A percentile compares a stretch with the other conserved stretches of the same genome.
phyloP scores from a whole-genome alignment of 1,140 invertebrate genomes.

The Pseudomyrmex pallidus region DNA sequence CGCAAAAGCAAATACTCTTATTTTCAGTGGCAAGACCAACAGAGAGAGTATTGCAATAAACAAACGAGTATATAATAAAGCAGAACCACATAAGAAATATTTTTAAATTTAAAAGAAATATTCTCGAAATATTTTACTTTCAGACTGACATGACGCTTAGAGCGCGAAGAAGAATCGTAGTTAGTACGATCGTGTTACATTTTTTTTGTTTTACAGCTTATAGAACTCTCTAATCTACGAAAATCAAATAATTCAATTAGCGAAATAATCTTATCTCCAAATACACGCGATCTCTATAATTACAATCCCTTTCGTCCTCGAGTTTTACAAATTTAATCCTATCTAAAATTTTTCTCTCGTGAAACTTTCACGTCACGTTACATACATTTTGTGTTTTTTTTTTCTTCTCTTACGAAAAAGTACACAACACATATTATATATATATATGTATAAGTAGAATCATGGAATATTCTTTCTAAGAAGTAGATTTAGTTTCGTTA shows the following conservation, averaged over 20 bases:
- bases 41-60: too few relatives aligned
- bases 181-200: neutral
- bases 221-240: slow-evolving; percentile 18
- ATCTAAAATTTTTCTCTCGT: slow-evolving; percentile 20
- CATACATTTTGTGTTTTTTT: neutral
- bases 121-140: neutral
- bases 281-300: neutral
- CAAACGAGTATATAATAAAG: too few relatives aligned
- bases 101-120: slow-evolving; percentile 11
- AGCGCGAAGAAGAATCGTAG: neutral
- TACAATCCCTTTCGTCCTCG: slow-evolving; percentile 36
- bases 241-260: slow-evolving; percentile 13
- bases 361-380: slow-evolving; percentile 24
- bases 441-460: neutral
- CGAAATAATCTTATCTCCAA: slow-evolving; percentile 4
- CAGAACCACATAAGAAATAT: too few relatives aligned
- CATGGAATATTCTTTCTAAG: slow-evolving; percentile 38
- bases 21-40: neutral
- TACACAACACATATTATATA: slow-evolving; percentile 5
- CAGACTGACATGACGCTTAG: neutral
- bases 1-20: neutral
- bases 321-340: slow-evolving; percentile 37
- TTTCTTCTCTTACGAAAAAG: neutral
- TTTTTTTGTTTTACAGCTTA: slow-evolving; percentile 35
- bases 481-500: slow-evolving; percentile 5